Evolutionary conservation across 2,797 vertebrate genomes (phyloP).

Genomic region (Leptodactylus fallax): DNA sequence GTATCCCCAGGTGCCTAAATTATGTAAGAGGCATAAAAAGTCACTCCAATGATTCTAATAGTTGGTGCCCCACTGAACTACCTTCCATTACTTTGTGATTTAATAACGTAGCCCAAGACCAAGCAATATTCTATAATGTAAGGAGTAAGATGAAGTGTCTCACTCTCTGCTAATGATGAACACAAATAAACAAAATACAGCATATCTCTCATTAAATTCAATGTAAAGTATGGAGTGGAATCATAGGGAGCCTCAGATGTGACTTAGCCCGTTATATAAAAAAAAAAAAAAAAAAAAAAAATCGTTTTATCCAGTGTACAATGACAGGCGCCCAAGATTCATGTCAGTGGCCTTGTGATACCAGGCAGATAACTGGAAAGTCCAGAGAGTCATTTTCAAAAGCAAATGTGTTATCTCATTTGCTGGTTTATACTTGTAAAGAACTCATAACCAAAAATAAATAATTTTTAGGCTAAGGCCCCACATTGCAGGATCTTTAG

Average conservation of each 20-base stretch:
- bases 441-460: background rate
- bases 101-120: no score
- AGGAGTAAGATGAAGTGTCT: background rate
- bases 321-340: background rate
- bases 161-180: background rate
- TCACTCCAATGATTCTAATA: no score
- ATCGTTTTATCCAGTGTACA: conserved; percentile 4
- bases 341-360: background rate
- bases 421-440: background rate
- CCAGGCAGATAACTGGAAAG: background rate
- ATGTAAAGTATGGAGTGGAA: background rate
- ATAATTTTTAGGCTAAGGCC: background rate
- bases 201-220: background rate
- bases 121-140: no score
- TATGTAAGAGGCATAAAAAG: no score
- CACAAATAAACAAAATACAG: background rate
- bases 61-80: no score
- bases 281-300: no score
- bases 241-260: background rate
- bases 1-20: no score
- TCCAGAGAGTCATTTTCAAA: background rate
- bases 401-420: background rate
- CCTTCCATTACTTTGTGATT: no score
- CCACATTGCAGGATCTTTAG: no score
- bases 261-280: background rate